Base-by-base conservation (phyloP, 2,113 vertebrate species). In the Murina feae region DNA sequence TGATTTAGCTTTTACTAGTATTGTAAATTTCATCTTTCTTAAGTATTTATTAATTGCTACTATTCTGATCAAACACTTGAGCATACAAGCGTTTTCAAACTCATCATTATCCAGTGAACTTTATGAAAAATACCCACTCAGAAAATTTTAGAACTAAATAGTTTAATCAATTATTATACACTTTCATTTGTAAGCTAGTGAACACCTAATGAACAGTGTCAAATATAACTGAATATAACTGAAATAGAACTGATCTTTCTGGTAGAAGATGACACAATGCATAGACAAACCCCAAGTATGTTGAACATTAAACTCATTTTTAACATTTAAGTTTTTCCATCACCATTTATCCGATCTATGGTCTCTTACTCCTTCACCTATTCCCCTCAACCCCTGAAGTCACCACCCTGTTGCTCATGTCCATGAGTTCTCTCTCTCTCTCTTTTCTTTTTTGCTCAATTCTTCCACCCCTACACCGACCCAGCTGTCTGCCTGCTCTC, bases 1-100 rank as follows among this genome's bases (percentile, higher is more conserved):
- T 49, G 30, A 78, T 51, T 44, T 0, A 83, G 20, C 9, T n/a
- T 6, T 47, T 55, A 12, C 10, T 11, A 60, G 4, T 28, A 51
- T 47, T 93, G 6, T 20, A 74, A 80, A 88, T 86, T 58, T 90
- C 2, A 35, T 2, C 53, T 49, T 85, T 89, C 89, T 71, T 35
- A 2, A 53, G 21, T 78, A 10, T 10, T 47, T 85, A 21, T 69
- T 75, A 35, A 83, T 42, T 66, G 53, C n/a, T 81, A 44, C 44
- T 3, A 65, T 89, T 92, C 78, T 95, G 68, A 93, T 71, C n/a
- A n/a, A n/a, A n/a, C n/a, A n/a, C n/a, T n/a, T n/a, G 14, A 90
- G n/a, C 23, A 68, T 25, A 89, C 28, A 95, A 76, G 42, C 93
- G 8, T 95, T 96, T 96, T 92, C 58, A 90, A 95, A 91, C 23